Conservation (phyloP, 2,797 vertebrate species). For the Apogon hyalosoma region DNA sequence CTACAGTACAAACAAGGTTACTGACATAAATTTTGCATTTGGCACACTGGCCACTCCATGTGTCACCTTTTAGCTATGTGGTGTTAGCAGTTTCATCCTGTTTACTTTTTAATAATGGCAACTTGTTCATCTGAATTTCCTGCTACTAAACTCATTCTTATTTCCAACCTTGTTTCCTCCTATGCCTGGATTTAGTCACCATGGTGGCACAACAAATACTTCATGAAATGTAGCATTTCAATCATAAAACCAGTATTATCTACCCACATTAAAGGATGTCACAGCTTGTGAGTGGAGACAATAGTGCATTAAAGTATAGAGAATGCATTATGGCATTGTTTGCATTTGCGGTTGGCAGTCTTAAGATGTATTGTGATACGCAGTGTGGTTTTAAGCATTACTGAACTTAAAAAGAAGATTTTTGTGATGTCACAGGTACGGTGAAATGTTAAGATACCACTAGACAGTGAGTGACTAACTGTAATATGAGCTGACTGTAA, state of each 20-base stretch:
- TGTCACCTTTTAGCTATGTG: conserved; percentile 16
- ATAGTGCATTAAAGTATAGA: conserved; percentile 56
- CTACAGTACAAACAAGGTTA: conserved; percentile 15
- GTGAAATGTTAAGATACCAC: conserved; percentile 49
- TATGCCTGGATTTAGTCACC: conserved; percentile 66
- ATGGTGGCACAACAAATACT: conserved; percentile 77
- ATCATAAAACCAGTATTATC: conserved; percentile 53
- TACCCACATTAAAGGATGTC: conserved; percentile 70
- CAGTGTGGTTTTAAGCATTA: conserved; percentile 66
- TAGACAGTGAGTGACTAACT: conserved; percentile 34
- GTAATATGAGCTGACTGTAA: conserved; percentile 60
- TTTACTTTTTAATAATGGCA: conserved; percentile 39
- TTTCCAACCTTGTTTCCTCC: conserved; percentile 57
- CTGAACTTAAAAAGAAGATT: conserved; percentile 62
- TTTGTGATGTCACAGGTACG: conserved; percentile 58
- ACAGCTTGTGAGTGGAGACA: conserved; percentile 61
- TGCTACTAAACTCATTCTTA: conserved; percentile 38
- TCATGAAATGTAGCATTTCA: conserved; percentile 57
- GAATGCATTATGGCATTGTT: conserved; percentile 57
- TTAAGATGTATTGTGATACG: conserved; percentile 67
- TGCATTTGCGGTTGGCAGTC: conserved; percentile 67
- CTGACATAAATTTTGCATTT: conserved; percentile 22
- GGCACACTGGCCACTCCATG: background rate
- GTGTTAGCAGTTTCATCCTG: conserved; percentile 25
- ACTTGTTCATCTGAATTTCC: conserved; percentile 55